Percentiles rank a stretch among this genome's conserved stretches.
phyloP scores from a whole-genome alignment of 2,888 invertebrate species.

The Macroteleia sp. region DNA sequence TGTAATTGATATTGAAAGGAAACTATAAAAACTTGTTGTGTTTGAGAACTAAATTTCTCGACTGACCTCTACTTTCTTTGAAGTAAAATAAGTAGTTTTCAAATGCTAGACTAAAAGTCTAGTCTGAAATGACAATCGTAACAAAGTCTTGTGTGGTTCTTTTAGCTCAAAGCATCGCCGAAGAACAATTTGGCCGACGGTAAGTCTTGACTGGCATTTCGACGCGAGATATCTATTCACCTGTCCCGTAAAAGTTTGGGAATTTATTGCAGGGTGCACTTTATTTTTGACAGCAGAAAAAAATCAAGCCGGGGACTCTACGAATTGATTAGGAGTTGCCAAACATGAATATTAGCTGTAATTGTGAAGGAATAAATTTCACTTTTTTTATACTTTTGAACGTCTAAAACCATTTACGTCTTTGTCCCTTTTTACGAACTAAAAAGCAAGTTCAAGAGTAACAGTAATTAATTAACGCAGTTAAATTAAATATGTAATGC shows the following conservation, averaged over 20 bases:
- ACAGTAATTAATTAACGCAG: too few relatives aligned
- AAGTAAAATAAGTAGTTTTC: constrained; percentile 11
- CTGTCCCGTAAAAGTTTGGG: constrained; percentile 56
- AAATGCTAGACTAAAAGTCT: constrained; percentile 24
- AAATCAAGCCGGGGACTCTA: constrained; percentile 5
- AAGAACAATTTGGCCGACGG: constrained; percentile 58
- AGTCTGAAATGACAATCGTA: constrained; percentile 45
- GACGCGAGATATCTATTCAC: constrained; percentile 26
- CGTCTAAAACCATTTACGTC: too few relatives aligned
- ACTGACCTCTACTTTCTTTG: background rate
- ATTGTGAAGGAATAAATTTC: too few relatives aligned
- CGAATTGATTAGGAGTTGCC: constrained; percentile 26
- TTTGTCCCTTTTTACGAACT: too few relatives aligned
- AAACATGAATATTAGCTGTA: background rate
- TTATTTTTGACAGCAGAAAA: constrained; percentile 39
- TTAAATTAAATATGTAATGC: too few relatives aligned
- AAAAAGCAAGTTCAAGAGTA: too few relatives aligned
- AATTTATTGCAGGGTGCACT: constrained; percentile 50
- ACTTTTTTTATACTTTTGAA: too few relatives aligned
- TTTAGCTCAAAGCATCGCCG: constrained; percentile 31
- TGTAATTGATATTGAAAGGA: too few relatives aligned
- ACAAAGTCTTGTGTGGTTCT: constrained; percentile 35
- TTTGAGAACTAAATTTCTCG: too few relatives aligned
- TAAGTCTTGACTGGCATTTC: constrained; percentile 7
- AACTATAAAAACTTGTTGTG: too few relatives aligned